Base-by-base conservation (phyloP, 1,140 invertebrate species). In the Euwallacea fornicatus region DNA sequence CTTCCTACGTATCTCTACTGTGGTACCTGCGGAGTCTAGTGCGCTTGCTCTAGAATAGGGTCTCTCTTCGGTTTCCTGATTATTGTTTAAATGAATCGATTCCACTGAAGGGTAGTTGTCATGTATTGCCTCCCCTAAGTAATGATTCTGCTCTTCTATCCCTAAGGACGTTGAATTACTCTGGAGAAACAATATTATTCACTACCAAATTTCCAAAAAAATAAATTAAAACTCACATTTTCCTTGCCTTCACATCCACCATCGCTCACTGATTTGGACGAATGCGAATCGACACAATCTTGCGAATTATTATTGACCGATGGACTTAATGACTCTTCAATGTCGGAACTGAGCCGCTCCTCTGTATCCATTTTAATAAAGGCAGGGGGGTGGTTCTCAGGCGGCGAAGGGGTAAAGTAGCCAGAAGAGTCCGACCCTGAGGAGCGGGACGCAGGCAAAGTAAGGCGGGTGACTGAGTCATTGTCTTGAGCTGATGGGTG, bases 351-450 rank as follows among this genome's bases (percentile, higher is more conserved):
- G 69, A 60, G 44, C 61, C 59, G 64, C 61, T 68, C 72, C 65
- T 74, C 74, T 4, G 71, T 75, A 58, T 75, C 74, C 63, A 75
- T 67, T 69, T 75, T 75, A 44, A 75, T 73, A 55, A 75, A 75
- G 13, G 74, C 74, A 15, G 64, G 63, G 56, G 58, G 65, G 50
- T 55, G 46, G 16, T 16, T 61, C 42, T 76, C 73, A 8, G 74
- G 76, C 0, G 79, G 78, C 41, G 80, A 78, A 42, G 79, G 79
- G 13, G 80, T 81, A 56, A 77, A 80, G 59, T 80, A 81, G 2
- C 78, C 80, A 7, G 80, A 80, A 41, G 80, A 80, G 69, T 81
- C 80, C 2, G 79, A 80, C 16, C 79, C 78, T 7, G 80, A 81
- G 7, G 80, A 78, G 42, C 44, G 67, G 6, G 75, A 70, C 9